Base-by-base conservation (phyloP, 2,797 vertebrate genomes). In the Hypotaenidia philippensis region DNA sequence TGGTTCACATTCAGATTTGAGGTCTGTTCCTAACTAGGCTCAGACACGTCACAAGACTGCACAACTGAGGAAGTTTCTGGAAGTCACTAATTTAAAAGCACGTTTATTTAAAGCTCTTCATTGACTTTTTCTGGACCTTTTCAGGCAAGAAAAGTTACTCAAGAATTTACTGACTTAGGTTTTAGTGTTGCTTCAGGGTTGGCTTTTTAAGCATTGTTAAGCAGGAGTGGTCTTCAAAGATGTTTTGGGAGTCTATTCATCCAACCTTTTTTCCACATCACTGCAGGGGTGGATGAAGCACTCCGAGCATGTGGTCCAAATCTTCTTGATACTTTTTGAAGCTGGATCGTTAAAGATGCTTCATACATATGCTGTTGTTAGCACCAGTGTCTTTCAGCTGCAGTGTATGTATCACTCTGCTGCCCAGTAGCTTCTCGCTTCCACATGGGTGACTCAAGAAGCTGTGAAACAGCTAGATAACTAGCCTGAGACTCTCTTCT, bases 381-480 rank as follows among this genome's bases (percentile, higher is more conserved):
- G 69, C 55, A 20, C 16, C 1, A 1, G 14, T 52, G 31, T 49
- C 68, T 80, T 94, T 87, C 26, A 44, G 34, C 63, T 68, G 81
- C 27, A 32, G 18, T 18, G 17, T 70, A 23, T 65, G 27, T 36
- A 71, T 92, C 64, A 59, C 19, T 87, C 27, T 4, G 2, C 66
- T 15, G 8, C 78, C 44, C 61, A 61, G 38, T 50, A 80, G 56
- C 64, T 89, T 60, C 70, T 80, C 92, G 40, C 75, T 84, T 96
- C 60, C 82, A 84, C 17, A 7, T 13, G 52, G 57, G 50, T 93
- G 93, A 90, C 89, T 96, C 87, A 95, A 57, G 29, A 85, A 92
- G n/a, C 38, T 85, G 76, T 45, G 71, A 83, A 87, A 88, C 79
- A 92, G 92, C 83, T 89, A 59, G 44, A 38, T 87, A 82, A 63